phyloP scores from a whole-genome alignment of 2,113 vertebrate genomes.

The Ranitomeya variabilis region DNA sequence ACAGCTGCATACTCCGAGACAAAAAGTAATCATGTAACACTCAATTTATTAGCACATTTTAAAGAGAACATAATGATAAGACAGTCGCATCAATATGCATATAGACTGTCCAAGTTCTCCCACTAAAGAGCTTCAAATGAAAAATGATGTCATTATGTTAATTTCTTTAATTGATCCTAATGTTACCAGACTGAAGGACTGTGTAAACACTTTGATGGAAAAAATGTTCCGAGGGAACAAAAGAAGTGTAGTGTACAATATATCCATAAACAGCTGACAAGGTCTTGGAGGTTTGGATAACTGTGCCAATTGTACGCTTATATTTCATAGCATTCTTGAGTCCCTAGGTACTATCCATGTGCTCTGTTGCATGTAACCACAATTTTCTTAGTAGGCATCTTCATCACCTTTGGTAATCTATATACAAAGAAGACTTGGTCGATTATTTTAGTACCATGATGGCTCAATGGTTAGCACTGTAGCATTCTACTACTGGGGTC shows the following conservation, averaged over 20 bases:
- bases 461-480: too few species aligned
- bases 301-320: neutral
- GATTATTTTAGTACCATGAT: too few species aligned
- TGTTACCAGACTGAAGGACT: conserved; percentile 16
- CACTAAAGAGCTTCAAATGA: conserved; percentile 28
- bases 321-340: neutral
- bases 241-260: neutral
- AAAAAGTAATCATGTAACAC: conserved; percentile 31
- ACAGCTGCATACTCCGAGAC: conserved; percentile 12
- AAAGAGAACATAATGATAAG: conserved; percentile 30
- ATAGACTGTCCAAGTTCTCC: neutral
- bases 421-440: neutral
- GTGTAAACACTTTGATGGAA: conserved; percentile 2
- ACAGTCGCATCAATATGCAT: conserved; percentile 26
- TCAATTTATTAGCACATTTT: conserved; percentile 34
- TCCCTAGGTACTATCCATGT: neutral
- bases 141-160: conserved; percentile 38
- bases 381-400: neutral
- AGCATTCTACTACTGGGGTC: too few species aligned
- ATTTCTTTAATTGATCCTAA: conserved; percentile 41
- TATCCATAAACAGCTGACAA: neutral
- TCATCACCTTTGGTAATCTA: neutral
- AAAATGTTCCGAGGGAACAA: neutral
- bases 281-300: neutral
- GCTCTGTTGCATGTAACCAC: neutral